phyloP scores from a whole-genome alignment of 2,113 vertebrate genomes.

The Phrynosoma platyrhinos region DNA sequence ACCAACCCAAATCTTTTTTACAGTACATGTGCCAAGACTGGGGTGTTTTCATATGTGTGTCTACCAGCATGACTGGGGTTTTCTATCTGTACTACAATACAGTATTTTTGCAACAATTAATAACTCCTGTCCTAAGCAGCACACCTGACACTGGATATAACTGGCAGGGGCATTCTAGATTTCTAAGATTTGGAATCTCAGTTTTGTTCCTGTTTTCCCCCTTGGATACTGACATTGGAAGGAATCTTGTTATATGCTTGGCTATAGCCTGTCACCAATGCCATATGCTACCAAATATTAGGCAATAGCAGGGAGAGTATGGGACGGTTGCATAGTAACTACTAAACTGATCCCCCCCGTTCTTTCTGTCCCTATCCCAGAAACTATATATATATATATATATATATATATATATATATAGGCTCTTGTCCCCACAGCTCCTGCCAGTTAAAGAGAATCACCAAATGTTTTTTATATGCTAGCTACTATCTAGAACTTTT shows the following conservation, averaged over 20 bases:
- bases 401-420: too few species aligned
- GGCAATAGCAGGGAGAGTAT: neutral
- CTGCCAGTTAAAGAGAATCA: neutral
- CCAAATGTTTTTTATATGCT: neutral
- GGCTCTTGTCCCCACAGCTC: neutral
- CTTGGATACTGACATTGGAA: neutral
- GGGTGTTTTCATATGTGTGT: neutral
- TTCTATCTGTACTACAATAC: neutral
- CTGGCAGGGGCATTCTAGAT: neutral
- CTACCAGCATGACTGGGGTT: neutral
- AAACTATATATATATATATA: neutral
- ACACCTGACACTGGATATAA: neutral
- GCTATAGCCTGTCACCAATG: neutral
- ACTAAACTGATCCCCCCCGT: neutral
- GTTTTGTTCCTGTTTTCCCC: neutral
- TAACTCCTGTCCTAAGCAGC: neutral
- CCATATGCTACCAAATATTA: neutral
- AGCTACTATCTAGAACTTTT: neutral
- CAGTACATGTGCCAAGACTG: neutral
- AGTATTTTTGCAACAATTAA: neutral
- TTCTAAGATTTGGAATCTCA: neutral
- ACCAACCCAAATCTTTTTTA: neutral
- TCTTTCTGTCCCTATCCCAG: neutral
- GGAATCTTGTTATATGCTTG: neutral
- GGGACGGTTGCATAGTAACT: neutral